phyloP scores from a whole-genome alignment of 2,113 vertebrate species.

The Vulpes vulpes region DNA sequence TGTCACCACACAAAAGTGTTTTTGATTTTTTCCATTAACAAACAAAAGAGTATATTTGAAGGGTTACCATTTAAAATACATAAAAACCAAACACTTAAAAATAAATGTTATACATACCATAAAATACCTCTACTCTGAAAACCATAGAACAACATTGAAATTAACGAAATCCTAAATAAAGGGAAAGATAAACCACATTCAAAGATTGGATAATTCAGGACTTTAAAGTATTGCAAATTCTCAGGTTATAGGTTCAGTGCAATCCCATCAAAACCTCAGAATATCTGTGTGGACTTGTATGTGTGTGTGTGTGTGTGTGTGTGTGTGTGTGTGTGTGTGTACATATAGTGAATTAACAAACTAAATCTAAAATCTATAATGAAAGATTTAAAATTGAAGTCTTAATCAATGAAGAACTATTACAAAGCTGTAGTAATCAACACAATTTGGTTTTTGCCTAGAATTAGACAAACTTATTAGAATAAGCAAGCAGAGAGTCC shows the following conservation, averaged over 20 bases:
- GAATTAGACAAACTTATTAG: not conserved
- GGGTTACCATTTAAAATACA: not conserved
- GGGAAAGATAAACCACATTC: not conserved
- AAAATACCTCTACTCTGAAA: not conserved
- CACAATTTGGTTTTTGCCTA: not conserved
- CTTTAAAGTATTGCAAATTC: no score
- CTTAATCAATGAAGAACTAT: not conserved
- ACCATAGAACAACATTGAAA: not conserved
- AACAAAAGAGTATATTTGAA: not conserved
- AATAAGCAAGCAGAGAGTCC: not conserved
- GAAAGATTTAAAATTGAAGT: not conserved
- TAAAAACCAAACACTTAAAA: not conserved
- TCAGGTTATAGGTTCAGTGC: not conserved
- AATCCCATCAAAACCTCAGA: not conserved
- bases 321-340: no score
- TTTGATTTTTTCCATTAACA: not conserved
- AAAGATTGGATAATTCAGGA: not conserved
- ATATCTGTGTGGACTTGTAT: not conserved
- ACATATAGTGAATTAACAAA: no score
- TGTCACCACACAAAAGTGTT: not conserved
- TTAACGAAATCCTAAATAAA: not conserved
- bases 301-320: no score
- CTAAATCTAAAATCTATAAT: not conserved
- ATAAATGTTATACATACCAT: not conserved
- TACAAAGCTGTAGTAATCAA: not conserved